A percentile compares a stretch with the other conserved stretches of the same genome.
phyloP scores from a whole-genome alignment of 2,888 invertebrate species.

The Hanleya hanleyi region DNA sequence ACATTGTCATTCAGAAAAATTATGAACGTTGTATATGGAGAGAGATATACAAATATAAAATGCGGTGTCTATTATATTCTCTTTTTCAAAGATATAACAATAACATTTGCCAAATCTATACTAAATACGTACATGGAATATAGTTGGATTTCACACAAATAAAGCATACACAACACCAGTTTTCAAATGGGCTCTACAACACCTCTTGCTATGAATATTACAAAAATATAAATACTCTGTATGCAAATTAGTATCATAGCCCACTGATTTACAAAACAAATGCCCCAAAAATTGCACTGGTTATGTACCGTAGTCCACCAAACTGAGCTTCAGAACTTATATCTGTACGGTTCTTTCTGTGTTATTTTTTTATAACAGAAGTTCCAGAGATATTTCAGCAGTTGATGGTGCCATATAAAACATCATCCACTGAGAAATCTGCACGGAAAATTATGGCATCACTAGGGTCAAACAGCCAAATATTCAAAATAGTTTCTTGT shows the following conservation, averaged over 20 bases:
- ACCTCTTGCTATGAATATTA: neutral
- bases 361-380: no score
- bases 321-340: no score
- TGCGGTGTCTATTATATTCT: neutral
- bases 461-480: no score
- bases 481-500: no score
- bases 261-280: neutral
- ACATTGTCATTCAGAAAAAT: neutral
- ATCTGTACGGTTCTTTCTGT: no score
- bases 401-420: no score
- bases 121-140: slow-evolving; percentile 7
- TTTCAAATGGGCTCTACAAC: slow-evolving; percentile 1
- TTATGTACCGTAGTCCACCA: no score
- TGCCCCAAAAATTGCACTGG: neutral
- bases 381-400: no score
- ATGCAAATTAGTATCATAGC: neutral
- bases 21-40: no score
- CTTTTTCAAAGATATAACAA: neutral
- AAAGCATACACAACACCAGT: neutral
- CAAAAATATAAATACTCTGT: slow-evolving; percentile 10
- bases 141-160: slow-evolving; percentile 8
- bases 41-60: slow-evolving; percentile 11
- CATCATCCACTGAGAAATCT: no score
- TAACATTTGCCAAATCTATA: neutral
- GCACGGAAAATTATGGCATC: no score